These are phyloP conservation scores for Agelas oroides DNA, from an alignment of 37 sponge, comb jelly and placozoan genomes.

Conservation along the genomic window DNA sequence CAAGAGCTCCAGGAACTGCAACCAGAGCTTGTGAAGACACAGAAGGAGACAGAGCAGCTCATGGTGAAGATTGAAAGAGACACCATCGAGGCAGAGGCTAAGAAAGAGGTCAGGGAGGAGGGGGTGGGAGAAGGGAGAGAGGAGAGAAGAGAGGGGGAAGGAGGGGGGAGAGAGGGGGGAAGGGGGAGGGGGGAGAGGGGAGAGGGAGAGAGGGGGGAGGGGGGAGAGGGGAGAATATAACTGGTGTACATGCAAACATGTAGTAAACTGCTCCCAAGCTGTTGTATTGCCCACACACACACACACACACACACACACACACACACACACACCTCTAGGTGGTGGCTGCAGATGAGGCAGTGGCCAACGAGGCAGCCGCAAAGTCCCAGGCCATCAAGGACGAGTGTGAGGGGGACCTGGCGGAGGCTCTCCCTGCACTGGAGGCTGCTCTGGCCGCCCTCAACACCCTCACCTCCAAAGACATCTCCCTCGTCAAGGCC, in stretches of 20 bases:
- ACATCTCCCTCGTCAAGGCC: conserved; percentile 96
- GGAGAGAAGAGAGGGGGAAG: no score
- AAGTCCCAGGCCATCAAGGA: conserved; percentile 93
- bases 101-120: conserved; percentile 72
- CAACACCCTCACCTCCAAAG: conserved; percentile 95
- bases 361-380: conserved; percentile 96
- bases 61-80: conserved; percentile 99
- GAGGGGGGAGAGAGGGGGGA: no score
- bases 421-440: conserved; percentile 97
- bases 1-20: conserved; percentile 90
- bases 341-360: conserved; percentile 97
- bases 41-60: conserved; percentile 90
- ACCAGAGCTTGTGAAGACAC: conserved; percentile 96
- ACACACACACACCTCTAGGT: no score
- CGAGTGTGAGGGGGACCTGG: conserved; percentile 98
- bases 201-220: no score
- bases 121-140: no score
- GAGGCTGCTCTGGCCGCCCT: conserved; percentile 95
- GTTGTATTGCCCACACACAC: no score
- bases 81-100: conserved; percentile 97
- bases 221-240: no score
- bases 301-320: no score
- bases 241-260: no score
- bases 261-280: no score
- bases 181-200: no score